Evolutionary conservation across 2,888 invertebrate species (phyloP), one percentile per base, ranked within the genome.

Genomic region (Acrobasis consociella): DNA sequence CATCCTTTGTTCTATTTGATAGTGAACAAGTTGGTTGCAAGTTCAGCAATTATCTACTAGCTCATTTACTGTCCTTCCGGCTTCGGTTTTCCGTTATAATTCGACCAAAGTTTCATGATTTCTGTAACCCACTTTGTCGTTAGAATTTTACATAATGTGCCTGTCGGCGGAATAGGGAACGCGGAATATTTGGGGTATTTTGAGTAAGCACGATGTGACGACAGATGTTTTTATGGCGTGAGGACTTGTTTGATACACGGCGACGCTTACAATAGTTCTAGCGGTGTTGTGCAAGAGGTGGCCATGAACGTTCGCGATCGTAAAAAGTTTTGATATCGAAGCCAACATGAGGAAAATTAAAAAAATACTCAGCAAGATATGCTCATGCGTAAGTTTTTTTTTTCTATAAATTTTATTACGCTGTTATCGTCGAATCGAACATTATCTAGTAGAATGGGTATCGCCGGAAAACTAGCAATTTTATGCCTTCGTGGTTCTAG

Each of bases 251-350:
- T 70, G 68, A 71, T 64, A 66, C 31, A 17, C 58, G 61, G 74
- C 80, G 80, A 80, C 79, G 78, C 70, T 71, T 64, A 62, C 59
- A 69, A 68, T 69, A 69, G 72, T 49, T 61, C 17, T 65, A 67
- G 62, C 60, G 51, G 66, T 64, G 73, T 78, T 78, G 81, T 84
- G 81, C 82, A 76, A 83, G 79, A 82, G 66, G 77, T 75, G 77
- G 70, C 76, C 79, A 80, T 74, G 77, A 72, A 62, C 50, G 62
- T 60, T 60, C 58, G 58, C 60, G 49, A 10, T 51, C 52, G 66
- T 60, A 49, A 60, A 62, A 22, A 49, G 55, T 66, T 67, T 64
- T 67, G 49, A 63, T 65, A 68, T 53, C 58, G 56, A 9, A 22
- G 56, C 64, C 64, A 65, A 64, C 13, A 85, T 85, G 85, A 80